Percentiles rank a stretch among this genome's conserved stretches.
Conservation (phyloP, 2,888 invertebrate genomes). For the Acrobasis suavella region DNA sequence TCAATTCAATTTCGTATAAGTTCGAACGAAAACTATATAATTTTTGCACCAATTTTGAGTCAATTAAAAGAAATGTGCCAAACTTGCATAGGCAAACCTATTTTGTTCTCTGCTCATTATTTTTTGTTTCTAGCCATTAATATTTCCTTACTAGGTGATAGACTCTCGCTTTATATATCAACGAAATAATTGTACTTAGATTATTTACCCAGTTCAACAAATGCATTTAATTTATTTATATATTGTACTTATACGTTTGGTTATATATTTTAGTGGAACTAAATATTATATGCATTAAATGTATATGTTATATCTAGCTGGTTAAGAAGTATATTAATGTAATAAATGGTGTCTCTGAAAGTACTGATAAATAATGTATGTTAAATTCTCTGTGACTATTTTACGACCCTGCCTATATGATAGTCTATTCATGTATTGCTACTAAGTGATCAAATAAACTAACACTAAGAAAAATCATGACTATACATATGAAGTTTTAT, state of each 20-base stretch:
- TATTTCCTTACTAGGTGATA: constrained; percentile 1
- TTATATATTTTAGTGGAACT: constrained; percentile 35
- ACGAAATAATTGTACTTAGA: constrained; percentile 12
- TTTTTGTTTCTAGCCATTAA: constrained; percentile 30
- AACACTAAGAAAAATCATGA: constrained; percentile 51
- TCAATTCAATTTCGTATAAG: constrained; percentile 31
- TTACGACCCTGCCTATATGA: constrained; percentile 35
- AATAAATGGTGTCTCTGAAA: constrained; percentile 33
- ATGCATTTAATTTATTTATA: constrained; percentile 15
- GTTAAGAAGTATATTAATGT: constrained; percentile 34
- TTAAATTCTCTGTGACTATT: constrained; percentile 11
- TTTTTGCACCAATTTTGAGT: neutral
- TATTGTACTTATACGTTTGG: constrained; percentile 7
- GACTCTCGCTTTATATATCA: constrained; percentile 16
- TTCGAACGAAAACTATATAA: constrained; percentile 21
- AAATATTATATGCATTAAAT: constrained; percentile 42
- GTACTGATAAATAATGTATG: constrained; percentile 39
- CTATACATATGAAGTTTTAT: constrained; percentile 22
- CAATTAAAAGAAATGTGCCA: constrained; percentile 42
- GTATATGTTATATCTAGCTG: constrained; percentile 39
- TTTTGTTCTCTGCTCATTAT: constrained; percentile 41
- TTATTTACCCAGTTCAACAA: constrained; percentile 12
- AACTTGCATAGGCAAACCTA: constrained; percentile 32
- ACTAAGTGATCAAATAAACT: constrained; percentile 60
- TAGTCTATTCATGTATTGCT: constrained; percentile 46